Conservation (phyloP, 2,797 vertebrate species). For the Gymnothorax javanicus region DNA sequence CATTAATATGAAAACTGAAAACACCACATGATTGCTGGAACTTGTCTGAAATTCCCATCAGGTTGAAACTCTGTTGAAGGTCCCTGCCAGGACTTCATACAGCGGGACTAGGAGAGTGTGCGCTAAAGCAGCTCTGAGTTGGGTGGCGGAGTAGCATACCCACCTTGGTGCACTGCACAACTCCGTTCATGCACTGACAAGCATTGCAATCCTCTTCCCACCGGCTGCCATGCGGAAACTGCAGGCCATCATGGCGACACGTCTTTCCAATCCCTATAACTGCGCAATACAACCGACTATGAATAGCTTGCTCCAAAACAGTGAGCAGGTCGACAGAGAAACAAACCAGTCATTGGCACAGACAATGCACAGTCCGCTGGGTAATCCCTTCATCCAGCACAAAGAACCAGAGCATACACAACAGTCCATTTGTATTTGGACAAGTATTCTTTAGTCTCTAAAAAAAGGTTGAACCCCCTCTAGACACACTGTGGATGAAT, state of each 20-base stretch:
- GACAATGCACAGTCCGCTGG: neutral
- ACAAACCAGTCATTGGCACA: neutral
- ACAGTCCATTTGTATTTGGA: too few relatives aligned
- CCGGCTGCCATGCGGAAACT: constrained; percentile 81
- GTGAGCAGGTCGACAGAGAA: neutral
- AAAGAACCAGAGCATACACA: neutral
- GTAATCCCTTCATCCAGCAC: neutral
- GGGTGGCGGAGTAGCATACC: neutral
- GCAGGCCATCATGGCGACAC: constrained; percentile 79
- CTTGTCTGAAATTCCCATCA: neutral
- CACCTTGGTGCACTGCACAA: constrained; percentile 88
- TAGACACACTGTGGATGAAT: too few relatives aligned
- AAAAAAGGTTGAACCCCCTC: too few relatives aligned
- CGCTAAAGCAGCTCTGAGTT: neutral
- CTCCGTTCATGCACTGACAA: constrained; percentile 85
- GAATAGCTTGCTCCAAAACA: neutral
- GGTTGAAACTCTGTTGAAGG: neutral
- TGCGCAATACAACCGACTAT: constrained; percentile 46
- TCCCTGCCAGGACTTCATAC: neutral
- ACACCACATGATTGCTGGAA: neutral
- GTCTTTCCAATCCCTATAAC: constrained; percentile 82
- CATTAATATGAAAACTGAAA: neutral
- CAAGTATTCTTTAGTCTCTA: too few relatives aligned
- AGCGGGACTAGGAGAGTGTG: neutral
- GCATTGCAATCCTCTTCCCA: constrained; percentile 92